A percentile compares a stretch with the other conserved stretches of the same genome.
Conservation (phyloP, 2,888 invertebrate species). For the Serrognathus titanus region DNA sequence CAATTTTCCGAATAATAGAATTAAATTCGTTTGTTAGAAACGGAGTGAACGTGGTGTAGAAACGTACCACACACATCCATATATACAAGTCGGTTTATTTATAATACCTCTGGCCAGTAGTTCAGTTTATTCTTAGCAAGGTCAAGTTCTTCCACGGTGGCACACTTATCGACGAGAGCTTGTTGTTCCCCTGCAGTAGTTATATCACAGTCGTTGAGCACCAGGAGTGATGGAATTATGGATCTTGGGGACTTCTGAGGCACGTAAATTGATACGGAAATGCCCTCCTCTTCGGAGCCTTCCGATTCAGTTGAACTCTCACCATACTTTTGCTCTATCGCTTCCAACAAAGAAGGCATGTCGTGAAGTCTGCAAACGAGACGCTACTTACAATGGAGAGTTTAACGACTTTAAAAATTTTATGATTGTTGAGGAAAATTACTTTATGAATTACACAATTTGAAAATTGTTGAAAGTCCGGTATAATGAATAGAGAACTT, state of each 20-base stretch:
- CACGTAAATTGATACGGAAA: constrained; percentile 81
- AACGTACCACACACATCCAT: background rate
- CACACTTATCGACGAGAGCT: constrained; percentile 76
- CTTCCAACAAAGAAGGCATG: constrained; percentile 89
- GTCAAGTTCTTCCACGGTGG: constrained; percentile 89
- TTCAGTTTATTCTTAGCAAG: constrained; percentile 88
- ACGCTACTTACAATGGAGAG: background rate
- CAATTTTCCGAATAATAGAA: too few relatives aligned
- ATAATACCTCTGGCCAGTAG: constrained; percentile 79
- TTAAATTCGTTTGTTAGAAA: background rate
- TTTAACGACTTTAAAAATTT: too few relatives aligned
- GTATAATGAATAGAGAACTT: too few relatives aligned
- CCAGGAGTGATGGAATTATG: constrained; percentile 77
- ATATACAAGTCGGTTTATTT: constrained; percentile 15
- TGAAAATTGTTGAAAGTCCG: too few relatives aligned
- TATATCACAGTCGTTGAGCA: constrained; percentile 88
- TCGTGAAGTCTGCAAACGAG: background rate
- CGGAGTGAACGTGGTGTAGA: background rate
- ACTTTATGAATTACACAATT: too few relatives aligned
- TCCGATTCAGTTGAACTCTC: constrained; percentile 55
- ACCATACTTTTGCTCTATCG: constrained; percentile 83
- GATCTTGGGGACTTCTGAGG: constrained; percentile 75
- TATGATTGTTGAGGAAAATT: too few relatives aligned
- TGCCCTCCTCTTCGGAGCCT: constrained; percentile 58
- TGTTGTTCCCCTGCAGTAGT: constrained; percentile 83